Evolutionary conservation across 2,888 invertebrate species (phyloP).

Genomic region (Trileptium ribeirensis): DNA sequence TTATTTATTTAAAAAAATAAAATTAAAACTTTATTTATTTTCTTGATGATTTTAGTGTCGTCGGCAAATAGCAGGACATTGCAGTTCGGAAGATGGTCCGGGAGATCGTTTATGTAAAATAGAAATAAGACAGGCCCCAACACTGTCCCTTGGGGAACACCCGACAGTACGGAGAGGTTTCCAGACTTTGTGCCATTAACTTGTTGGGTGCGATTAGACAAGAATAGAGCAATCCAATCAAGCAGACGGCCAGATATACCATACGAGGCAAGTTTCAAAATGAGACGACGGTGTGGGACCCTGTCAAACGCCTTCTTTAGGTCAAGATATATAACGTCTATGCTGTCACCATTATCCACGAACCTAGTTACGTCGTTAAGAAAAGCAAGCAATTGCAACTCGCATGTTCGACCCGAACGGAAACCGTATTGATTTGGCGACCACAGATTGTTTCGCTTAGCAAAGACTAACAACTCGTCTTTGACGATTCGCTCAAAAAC

Average conservation of each 20-base stretch:
- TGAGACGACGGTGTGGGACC: too few relatives aligned
- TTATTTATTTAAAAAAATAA: too few relatives aligned
- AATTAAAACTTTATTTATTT: not conserved
- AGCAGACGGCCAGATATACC: not conserved
- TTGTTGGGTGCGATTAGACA: not conserved
- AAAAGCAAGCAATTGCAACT: too few relatives aligned
- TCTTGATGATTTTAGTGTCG: not conserved
- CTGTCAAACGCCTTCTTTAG: too few relatives aligned
- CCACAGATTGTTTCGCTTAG: too few relatives aligned
- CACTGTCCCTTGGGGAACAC: conserved; percentile 10
- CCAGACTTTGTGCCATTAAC: not conserved
- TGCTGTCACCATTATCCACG: too few relatives aligned
- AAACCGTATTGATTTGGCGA: too few relatives aligned
- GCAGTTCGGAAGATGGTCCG: not conserved
- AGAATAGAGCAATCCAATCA: not conserved
- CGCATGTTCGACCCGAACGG: too few relatives aligned
- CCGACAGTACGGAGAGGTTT: not conserved
- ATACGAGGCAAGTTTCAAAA: not conserved
- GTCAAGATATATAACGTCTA: too few relatives aligned
- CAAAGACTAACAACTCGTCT: too few relatives aligned
- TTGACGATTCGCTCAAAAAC: too few relatives aligned
- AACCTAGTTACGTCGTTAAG: too few relatives aligned
- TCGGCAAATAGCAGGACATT: not conserved
- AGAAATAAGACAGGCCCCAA: not conserved
- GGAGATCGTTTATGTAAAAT: not conserved